These are phyloP conservation scores for Periphyllus acericola DNA, from an alignment of 2,888 invertebrate species.

Conservation along the genomic window DNA sequence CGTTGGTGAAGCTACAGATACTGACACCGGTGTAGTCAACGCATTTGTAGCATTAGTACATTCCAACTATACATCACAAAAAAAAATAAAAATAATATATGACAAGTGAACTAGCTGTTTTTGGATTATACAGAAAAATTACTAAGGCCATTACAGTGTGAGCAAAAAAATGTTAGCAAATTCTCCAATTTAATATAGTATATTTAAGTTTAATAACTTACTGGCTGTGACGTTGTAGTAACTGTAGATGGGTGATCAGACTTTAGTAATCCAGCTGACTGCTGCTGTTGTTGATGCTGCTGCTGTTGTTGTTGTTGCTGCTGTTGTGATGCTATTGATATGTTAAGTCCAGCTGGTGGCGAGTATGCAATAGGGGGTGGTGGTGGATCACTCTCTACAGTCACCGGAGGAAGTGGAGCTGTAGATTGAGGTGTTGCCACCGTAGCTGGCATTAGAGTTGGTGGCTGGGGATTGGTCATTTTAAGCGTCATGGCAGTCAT, in stretches of 20 bases:
- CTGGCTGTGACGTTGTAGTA: conserved; percentile 49
- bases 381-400: conserved; percentile 65
- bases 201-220: conserved; percentile 22
- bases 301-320: conserved; percentile 46
- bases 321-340: conserved; percentile 55
- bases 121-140: conserved; percentile 53
- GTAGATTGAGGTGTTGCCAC: conserved; percentile 67
- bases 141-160: conserved; percentile 48
- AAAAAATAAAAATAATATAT: conserved; percentile 43
- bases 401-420: conserved; percentile 64
- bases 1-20: conserved; percentile 61
- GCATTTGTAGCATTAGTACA: conserved; percentile 60
- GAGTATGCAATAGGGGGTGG: conserved; percentile 66
- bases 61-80: conserved; percentile 61
- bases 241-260: conserved; percentile 43
- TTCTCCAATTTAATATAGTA: conserved; percentile 32
- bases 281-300: conserved; percentile 13
- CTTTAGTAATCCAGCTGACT: conserved; percentile 43
- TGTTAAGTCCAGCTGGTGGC: conserved; percentile 68
- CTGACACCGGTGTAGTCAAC: conserved; percentile 62
- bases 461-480: conserved; percentile 56
- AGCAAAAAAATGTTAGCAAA: conserved; percentile 48
- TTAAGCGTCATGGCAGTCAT: conserved; percentile 67
- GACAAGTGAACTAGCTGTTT: conserved; percentile 46
- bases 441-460: conserved; percentile 69